Percentiles rank a stretch among this genome's conserved stretches.
phyloP scores from a whole-genome alignment of 2,888 invertebrate genomes.

The Hypsopygia costalis region DNA sequence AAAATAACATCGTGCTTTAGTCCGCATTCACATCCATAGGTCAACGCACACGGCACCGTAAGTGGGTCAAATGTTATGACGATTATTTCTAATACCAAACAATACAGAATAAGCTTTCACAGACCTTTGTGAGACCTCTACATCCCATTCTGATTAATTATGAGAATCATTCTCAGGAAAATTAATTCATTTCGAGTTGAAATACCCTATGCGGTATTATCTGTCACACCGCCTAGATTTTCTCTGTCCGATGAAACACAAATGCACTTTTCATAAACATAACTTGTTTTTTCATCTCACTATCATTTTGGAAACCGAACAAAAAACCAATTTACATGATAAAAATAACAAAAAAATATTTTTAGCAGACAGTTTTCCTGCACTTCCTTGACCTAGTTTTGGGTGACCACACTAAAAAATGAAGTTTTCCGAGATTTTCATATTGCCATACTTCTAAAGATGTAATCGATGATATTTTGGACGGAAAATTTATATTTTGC shows the following conservation, averaged over 20 bases:
- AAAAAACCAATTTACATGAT: constrained; percentile 34
- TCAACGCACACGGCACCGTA: constrained; percentile 72
- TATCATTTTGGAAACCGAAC: constrained; percentile 36
- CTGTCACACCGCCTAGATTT: constrained; percentile 34
- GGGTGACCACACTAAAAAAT: constrained; percentile 44
- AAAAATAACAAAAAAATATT: constrained; percentile 59
- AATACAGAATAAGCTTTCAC: constrained; percentile 21
- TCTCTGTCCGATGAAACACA: constrained; percentile 39
- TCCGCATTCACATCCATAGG: constrained; percentile 75
- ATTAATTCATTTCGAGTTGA: constrained; percentile 34
- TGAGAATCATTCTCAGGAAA: constrained; percentile 26
- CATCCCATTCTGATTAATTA: constrained; percentile 28
- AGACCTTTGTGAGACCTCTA: constrained; percentile 23
- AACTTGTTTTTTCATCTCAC: constrained; percentile 42
- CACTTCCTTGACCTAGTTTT: constrained; percentile 68
- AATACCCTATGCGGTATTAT: constrained; percentile 62
- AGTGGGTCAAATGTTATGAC: constrained; percentile 74
- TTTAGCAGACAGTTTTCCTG: constrained; percentile 49
- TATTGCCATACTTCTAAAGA: constrained; percentile 10
- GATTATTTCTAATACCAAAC: constrained; percentile 39
- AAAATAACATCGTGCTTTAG: constrained; percentile 71
- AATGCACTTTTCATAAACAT: constrained; percentile 44
- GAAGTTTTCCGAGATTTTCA: neutral
- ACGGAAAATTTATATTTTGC: no score
- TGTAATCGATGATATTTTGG: no score